Percentiles rank a stretch among this genome's conserved stretches.
Conservation (phyloP, 2,888 invertebrate genomes). For the Pomacea canaliculata region DNA sequence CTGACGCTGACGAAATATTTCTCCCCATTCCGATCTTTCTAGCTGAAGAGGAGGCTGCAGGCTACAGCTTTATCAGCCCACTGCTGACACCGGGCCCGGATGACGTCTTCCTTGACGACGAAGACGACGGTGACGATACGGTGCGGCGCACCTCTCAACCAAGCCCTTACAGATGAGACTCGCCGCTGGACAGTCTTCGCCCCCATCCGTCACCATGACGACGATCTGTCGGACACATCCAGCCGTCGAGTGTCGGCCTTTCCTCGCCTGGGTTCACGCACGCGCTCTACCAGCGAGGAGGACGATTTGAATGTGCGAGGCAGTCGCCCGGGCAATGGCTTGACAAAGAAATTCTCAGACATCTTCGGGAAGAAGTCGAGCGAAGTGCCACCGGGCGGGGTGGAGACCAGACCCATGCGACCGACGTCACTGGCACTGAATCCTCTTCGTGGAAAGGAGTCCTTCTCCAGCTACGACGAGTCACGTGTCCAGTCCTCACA, state of each 20-base stretch:
- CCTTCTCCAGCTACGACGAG: background rate
- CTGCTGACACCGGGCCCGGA: slow-evolving; percentile 5
- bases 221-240: background rate
- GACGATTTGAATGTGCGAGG: background rate
- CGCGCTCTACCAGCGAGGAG: background rate
- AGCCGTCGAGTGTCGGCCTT: background rate
- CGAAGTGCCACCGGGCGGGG: background rate
- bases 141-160: background rate
- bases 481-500: background rate
- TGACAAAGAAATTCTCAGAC: slow-evolving; percentile 1
- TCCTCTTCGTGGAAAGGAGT: background rate
- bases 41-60: slow-evolving; percentile 21
- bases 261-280: background rate
- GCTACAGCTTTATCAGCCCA: slow-evolving; percentile 18
- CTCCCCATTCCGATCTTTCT: background rate
- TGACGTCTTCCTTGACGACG: slow-evolving; percentile 1
- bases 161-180: background rate
- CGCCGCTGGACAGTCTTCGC: background rate
- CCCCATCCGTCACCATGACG: background rate
- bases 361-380: slow-evolving; percentile 4
- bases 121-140: background rate
- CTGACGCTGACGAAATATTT: no score
- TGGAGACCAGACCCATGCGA: background rate
- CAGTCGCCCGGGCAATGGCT: no score
- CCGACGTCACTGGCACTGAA: background rate